These are phyloP conservation scores for Speoplatyrhinus poulsoni DNA, from an alignment of 2,113 vertebrate species.

Conservation along the genomic window DNA sequence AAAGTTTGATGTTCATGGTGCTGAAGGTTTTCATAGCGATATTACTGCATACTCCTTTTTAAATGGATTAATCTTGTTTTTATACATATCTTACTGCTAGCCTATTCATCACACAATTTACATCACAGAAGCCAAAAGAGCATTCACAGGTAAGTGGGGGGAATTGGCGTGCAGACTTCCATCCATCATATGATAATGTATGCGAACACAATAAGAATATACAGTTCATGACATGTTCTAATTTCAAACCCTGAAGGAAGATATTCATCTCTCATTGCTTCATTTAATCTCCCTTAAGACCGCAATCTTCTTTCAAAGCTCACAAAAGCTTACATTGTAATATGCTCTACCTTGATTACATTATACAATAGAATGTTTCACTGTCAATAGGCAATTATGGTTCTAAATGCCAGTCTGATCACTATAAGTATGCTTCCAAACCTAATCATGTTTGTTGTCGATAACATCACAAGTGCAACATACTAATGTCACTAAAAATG, in stretches of 20 bases:
- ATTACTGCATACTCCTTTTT: too few species aligned
- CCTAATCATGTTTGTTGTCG: constrained; percentile 15
- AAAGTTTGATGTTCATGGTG: too few species aligned
- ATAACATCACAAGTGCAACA: not conserved
- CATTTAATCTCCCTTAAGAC: constrained; percentile 48
- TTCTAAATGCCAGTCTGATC: constrained; percentile 22
- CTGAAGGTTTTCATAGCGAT: too few species aligned
- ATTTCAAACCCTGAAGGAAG: constrained; percentile 44
- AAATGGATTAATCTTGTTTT: too few species aligned
- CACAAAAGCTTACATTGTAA: constrained; percentile 29
- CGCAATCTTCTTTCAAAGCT: constrained; percentile 28
- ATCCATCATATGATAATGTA: constrained; percentile 33
- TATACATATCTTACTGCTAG: too few species aligned
- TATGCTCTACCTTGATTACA: constrained; percentile 43
- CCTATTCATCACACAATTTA: not conserved
- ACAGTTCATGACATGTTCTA: constrained; percentile 33
- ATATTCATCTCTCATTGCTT: constrained; percentile 42
- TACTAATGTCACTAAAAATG: constrained; percentile 12
- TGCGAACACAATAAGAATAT: constrained; percentile 20
- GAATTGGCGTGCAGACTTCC: constrained; percentile 15
- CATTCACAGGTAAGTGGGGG: constrained; percentile 22
- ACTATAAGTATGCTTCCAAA: constrained; percentile 14
- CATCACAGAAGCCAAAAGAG: constrained; percentile 13
- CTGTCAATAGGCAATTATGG: constrained; percentile 40
- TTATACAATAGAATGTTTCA: constrained; percentile 43